phyloP scores from a whole-genome alignment of 2,113 vertebrate genomes.

The Calidris pygmaea region DNA sequence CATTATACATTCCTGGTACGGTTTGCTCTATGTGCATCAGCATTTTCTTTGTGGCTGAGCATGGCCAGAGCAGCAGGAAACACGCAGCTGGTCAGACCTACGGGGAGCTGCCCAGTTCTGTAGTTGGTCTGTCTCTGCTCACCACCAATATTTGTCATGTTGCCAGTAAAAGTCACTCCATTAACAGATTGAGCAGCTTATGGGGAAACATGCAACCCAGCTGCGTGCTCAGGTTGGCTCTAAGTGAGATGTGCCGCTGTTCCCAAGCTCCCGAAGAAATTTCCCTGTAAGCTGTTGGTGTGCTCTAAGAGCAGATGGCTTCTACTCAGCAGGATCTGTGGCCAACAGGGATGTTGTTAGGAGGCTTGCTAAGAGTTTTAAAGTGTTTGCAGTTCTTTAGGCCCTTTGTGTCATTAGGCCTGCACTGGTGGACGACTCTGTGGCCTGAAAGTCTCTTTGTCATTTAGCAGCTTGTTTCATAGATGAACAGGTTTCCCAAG shows the following conservation, averaged over 20 bases:
- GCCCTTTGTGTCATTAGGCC: not conserved
- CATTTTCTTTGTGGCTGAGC: not conserved
- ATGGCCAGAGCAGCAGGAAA: not conserved
- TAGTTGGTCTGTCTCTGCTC: not conserved
- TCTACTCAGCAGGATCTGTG: not conserved
- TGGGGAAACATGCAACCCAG: not conserved
- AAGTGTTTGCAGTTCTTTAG: not conserved
- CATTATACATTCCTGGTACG: not conserved
- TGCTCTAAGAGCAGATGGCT: not conserved
- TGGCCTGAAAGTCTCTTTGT: not conserved
- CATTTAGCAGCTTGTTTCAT: not conserved
- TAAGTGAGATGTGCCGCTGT: not conserved
- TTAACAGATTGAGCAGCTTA: not conserved
- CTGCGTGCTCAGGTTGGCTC: not conserved
- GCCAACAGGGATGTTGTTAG: not conserved
- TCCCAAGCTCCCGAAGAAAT: not conserved
- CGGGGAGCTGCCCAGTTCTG: not conserved
- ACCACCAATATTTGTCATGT: not conserved
- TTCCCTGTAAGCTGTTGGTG: not conserved
- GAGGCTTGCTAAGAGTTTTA: not conserved
- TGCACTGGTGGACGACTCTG: not conserved
- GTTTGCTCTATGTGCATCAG: not conserved
- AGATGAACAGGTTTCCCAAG: not conserved
- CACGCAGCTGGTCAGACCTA: not conserved
- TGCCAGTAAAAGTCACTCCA: not conserved